These are phyloP conservation scores for Eupithecia dodoneata DNA, from an alignment of 2,888 invertebrate genomes.

Conservation along the genomic window DNA sequence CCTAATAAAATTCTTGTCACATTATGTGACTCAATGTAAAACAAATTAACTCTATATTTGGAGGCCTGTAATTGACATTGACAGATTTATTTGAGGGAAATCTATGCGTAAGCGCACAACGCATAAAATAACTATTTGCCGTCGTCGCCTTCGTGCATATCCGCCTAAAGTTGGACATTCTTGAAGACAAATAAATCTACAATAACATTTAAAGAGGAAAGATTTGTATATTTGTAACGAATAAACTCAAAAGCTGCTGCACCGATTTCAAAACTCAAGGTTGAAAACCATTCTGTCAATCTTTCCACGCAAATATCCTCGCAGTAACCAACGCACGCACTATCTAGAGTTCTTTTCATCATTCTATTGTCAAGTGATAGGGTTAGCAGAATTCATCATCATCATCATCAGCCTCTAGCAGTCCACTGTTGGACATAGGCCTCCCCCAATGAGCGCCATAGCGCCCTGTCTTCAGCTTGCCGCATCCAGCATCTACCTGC, in stretches of 20 bases:
- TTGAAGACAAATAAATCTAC: not conserved
- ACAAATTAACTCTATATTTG: conserved; percentile 9
- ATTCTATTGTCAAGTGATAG: not conserved
- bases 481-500: too few relatives aligned
- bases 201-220: too few relatives aligned
- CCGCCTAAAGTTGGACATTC: conserved; percentile 13
- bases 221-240: too few relatives aligned
- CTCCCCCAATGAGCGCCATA: too few relatives aligned
- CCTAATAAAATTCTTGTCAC: conserved; percentile 12
- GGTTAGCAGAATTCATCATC: not conserved
- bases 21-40: conserved; percentile 8
- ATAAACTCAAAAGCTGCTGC: too few relatives aligned
- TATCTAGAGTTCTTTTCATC: too few relatives aligned
- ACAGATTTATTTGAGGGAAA: conserved; percentile 30
- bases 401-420: too few relatives aligned
- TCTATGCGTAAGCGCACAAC: conserved; percentile 14
- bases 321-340: too few relatives aligned
- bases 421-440: too few relatives aligned
- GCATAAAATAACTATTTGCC: conserved; percentile 7
- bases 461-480: too few relatives aligned
- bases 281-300: not conserved
- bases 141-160: conserved; percentile 9
- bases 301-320: not conserved
- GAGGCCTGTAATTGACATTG: conserved; percentile 15
- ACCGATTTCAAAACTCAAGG: too few relatives aligned